Conservation (phyloP, 2,113 vertebrate genomes). For the Canis aureus region DNA sequence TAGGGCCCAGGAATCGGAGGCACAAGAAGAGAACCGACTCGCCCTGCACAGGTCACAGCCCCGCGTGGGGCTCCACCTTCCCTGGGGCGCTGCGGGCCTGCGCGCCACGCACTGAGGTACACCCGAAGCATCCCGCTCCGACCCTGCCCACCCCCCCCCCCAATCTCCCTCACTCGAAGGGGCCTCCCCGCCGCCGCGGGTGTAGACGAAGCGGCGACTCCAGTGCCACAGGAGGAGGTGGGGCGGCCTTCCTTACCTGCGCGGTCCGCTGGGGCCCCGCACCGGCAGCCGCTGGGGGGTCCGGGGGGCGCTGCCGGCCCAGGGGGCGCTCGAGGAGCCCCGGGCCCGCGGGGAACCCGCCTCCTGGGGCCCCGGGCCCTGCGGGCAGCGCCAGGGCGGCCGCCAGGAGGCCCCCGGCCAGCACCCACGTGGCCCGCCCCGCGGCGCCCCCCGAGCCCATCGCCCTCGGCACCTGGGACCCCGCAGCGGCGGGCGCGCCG, state of each 20-base stretch:
- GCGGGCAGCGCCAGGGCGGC: background rate
- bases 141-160: background rate
- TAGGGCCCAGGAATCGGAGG: background rate
- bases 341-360: background rate
- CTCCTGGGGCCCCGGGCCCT: background rate
- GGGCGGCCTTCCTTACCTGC: background rate
- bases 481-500: accelerated
- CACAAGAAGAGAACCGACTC: background rate
- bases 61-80: too few relatives aligned
- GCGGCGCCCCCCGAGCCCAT: background rate
- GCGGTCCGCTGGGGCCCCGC: background rate
- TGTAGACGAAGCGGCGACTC: accelerated
- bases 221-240: accelerated
- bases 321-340: background rate
- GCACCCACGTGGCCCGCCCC: slow-evolving; percentile 28
- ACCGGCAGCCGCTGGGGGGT: accelerated
- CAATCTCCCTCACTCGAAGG: background rate
- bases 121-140: background rate
- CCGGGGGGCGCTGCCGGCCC: background rate
- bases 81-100: background rate
- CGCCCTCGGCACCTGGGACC: accelerated
- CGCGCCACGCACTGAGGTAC: background rate
- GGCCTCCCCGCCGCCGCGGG: too few relatives aligned
- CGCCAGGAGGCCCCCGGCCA: slow-evolving; percentile 46
- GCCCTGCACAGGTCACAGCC: too few relatives aligned